Base-by-base conservation (phyloP, 2,797 vertebrate species). In the Sus cebifrons region DNA sequence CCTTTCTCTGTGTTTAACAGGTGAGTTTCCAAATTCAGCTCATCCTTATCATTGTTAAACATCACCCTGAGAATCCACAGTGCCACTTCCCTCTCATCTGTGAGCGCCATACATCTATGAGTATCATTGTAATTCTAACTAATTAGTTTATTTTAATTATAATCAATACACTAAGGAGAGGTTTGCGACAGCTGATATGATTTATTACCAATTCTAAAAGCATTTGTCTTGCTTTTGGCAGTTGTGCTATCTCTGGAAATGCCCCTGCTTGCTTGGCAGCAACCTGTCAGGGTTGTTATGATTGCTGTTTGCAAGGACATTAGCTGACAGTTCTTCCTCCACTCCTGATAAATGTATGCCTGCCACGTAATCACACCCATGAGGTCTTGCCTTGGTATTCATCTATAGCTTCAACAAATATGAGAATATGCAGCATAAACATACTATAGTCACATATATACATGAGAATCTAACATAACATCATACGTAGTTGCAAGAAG, bases 61-160 rank as follows among this genome's bases (percentile, higher is more conserved):
- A 73, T 1, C 56, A 60, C 20, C 73, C 90, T 0, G 0, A 70
- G 54, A 89, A 86, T 58, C 2, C 1, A 52, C 40, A 67, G 56
- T 12, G 17, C 87, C 52, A 36, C 27, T 52, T 8, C 60, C 21
- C 32, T 97, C 60, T 73, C 89, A 29, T 75, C 73, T 85, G 82
- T 86, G 90, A 92, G 71, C 83, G 96, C 89, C 71, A 91, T 74
- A 91, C 44, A 18, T 94, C 96, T 95, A 75, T 32, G 36, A 27
- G 17, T 10, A 3, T 97, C 82, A 96, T 95, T 96, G 73, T 0
- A 3, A 96, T 96, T 97, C 91, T 93, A 98, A 98, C 81, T 96
- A 98, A 98, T 98, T 97, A 97, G 90, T 97, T 97, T 91, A 96
- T 97, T 98, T 98, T 97, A 98, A 98, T 98, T 97, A 95, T 4